Percentiles rank a stretch among this genome's conserved stretches.
phyloP scores from a whole-genome alignment of 2,113 vertebrate species.

The Pelodiscus sinensis region DNA sequence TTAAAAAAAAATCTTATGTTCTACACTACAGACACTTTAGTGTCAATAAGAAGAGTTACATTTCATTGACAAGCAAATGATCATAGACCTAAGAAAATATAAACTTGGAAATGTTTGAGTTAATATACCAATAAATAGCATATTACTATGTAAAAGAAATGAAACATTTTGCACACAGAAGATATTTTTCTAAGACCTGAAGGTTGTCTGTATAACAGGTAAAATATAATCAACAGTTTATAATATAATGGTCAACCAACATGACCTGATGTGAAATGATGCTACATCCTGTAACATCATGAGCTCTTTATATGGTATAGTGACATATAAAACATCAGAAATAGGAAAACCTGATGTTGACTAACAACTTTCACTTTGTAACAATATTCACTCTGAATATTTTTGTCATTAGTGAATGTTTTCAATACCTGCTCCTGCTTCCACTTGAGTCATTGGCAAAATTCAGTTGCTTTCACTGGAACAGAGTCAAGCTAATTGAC shows the following conservation, averaged over 20 bases:
- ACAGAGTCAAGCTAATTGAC: too few species aligned
- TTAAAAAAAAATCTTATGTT: slow-evolving; percentile 2
- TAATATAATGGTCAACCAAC: neutral
- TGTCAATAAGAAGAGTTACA: slow-evolving; percentile 2
- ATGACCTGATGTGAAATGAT: neutral
- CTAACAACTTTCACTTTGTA: neutral
- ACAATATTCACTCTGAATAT: neutral
- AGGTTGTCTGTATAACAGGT: neutral
- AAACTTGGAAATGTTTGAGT: neutral
- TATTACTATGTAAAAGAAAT: neutral
- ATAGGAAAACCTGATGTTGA: neutral
- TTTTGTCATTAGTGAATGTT: accelerated
- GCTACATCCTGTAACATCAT: neutral
- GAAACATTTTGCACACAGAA: neutral
- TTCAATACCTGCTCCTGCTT: neutral
- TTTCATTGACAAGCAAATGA: slow-evolving; percentile 7
- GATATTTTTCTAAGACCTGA: neutral
- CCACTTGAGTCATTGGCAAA: accelerated
- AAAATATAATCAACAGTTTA: neutral
- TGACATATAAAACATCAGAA: neutral
- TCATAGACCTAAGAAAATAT: neutral
- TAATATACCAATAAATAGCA: neutral
- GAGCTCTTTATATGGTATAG: accelerated
- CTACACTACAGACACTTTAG: neutral
- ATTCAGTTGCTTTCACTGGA: accelerated